Evolutionary conservation across 2,797 vertebrate species (phyloP).

Genomic region (Ciconia nigra): DNA sequence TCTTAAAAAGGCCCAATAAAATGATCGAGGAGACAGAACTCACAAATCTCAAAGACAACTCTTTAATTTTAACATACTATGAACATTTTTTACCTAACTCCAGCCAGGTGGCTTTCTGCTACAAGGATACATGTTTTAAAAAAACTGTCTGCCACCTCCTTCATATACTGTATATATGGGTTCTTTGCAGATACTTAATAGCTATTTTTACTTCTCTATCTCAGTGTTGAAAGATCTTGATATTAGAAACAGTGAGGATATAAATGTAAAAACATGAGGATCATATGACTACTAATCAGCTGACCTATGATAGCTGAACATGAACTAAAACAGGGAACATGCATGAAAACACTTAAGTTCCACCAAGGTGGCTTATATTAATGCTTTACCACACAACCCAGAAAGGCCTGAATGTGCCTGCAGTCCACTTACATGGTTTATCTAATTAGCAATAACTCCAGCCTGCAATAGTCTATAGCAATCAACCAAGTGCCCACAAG

Average conservation of each 20-base stretch:
- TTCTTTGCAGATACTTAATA: neutral
- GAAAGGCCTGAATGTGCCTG: neutral
- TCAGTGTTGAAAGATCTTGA: neutral
- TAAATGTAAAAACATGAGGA: neutral
- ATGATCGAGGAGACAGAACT: neutral
- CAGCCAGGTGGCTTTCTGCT: neutral
- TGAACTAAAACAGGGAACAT: neutral
- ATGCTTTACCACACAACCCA: neutral
- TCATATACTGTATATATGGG: neutral
- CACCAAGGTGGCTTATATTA: neutral
- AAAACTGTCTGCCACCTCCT: neutral
- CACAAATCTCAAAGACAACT: neutral
- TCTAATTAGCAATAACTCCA: neutral
- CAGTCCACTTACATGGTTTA: neutral
- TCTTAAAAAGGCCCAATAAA: neutral
- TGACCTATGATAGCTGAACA: neutral
- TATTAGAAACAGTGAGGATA: neutral
- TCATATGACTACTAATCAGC: neutral
- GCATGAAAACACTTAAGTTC: neutral
- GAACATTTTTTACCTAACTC: neutral
- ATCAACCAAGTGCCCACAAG: neutral
- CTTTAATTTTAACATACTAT: neutral
- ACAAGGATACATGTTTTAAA: neutral
- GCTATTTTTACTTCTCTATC: neutral
- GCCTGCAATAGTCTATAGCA: neutral